A percentile compares a stretch with the other conserved stretches of the same genome.
Evolutionary conservation across 2,888 invertebrate species (phyloP).

Genomic region (Oligia latruncula): DNA sequence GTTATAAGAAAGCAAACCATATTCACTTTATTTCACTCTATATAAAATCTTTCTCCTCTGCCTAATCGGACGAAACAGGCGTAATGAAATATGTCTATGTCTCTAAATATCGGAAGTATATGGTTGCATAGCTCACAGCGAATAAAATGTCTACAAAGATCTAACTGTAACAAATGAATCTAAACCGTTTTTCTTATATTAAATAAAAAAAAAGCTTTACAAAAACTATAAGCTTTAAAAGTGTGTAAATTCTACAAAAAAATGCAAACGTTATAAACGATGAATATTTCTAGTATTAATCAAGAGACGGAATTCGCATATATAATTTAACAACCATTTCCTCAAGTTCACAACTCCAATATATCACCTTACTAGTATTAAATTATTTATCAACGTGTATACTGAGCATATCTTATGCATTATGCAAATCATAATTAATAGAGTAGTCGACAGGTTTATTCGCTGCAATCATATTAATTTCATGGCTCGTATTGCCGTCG

Average conservation of each 20-base stretch:
- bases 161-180: background rate
- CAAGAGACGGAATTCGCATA: background rate
- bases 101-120: background rate
- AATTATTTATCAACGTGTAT: constrained; percentile 16
- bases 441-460: background rate
- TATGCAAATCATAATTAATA: constrained; percentile 41
- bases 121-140: background rate
- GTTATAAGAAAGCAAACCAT: background rate
- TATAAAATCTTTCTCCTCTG: background rate
- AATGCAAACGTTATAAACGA: background rate
- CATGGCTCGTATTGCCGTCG: constrained; percentile 13
- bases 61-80: background rate
- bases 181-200: background rate
- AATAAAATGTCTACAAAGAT: background rate
- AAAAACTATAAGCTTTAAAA: background rate
- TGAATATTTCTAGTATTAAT: background rate
- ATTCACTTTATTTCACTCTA: background rate
- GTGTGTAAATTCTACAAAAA: background rate
- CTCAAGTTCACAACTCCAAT: constrained; percentile 11
- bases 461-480: constrained; percentile 26
- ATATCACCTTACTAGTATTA: background rate
- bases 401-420: constrained; percentile 13
- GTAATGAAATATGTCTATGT: background rate
- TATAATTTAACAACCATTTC: background rate
- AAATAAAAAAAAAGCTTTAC: background rate